These are phyloP conservation scores for Synaphobranchus kaupii DNA, from an alignment of 2,797 vertebrate genomes.

Conservation along the genomic window DNA sequence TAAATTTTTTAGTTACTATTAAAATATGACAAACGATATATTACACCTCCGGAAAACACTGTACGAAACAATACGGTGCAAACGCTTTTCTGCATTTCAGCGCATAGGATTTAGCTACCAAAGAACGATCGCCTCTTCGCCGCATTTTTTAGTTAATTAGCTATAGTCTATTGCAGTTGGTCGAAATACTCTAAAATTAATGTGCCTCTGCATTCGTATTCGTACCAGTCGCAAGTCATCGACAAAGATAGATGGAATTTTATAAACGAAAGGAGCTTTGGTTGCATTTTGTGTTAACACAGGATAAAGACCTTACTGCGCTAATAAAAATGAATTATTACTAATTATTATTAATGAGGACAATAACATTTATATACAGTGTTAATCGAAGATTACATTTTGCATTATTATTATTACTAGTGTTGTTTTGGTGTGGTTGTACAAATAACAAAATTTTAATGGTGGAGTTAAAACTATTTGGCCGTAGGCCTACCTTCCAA, in stretches of 20 bases:
- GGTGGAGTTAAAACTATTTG: no score
- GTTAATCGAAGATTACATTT: no score
- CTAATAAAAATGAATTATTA: no score
- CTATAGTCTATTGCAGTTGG: neutral
- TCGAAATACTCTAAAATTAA: neutral
- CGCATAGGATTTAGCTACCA: neutral
- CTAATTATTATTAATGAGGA: no score
- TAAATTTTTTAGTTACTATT: neutral
- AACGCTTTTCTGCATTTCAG: neutral
- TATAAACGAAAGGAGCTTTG: neutral
- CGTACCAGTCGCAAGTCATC: neutral
- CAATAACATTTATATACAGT: no score
- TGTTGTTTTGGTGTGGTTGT: neutral
- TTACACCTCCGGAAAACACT: no score
- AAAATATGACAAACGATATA: no score
- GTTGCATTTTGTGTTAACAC: no score
- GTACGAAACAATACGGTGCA: no score
- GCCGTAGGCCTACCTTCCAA: no score
- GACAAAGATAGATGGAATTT: neutral
- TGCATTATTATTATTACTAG: neutral
- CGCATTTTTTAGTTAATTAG: neutral
- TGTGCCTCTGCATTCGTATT: neutral
- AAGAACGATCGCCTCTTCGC: neutral
- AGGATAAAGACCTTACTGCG: no score
- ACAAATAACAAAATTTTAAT: neutral